Conservation (phyloP, 2,888 invertebrate species). For the Clusia tigrina region DNA sequence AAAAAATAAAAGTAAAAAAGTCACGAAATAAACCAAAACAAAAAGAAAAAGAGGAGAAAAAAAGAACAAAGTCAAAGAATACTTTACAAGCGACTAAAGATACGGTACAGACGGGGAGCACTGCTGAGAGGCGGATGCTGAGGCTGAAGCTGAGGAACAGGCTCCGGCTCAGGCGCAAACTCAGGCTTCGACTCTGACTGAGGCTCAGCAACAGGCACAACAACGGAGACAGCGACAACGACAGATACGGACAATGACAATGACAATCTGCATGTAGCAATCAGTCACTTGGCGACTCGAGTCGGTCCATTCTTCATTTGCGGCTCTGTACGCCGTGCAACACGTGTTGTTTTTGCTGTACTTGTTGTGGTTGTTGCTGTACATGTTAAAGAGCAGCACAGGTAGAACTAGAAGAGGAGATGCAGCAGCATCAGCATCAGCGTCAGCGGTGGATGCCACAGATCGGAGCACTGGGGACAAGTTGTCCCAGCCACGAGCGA, state of each 20-base stretch:
- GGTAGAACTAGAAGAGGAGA: conserved; percentile 8
- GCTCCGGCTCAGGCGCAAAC: too few relatives aligned
- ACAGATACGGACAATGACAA: conserved; percentile 46
- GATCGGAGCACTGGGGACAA: not conserved
- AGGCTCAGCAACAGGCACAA: conserved; percentile 30
- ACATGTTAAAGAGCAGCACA: not conserved
- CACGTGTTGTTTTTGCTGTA: conserved; percentile 4
- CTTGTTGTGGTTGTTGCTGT: conserved; percentile 32
- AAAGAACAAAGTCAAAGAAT: conserved; percentile 26
- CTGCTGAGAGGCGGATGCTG: too few relatives aligned
- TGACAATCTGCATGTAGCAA: conserved; percentile 62
- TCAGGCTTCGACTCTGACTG: too few relatives aligned
- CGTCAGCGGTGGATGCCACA: conserved; percentile 6
- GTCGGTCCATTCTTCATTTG: conserved; percentile 16
- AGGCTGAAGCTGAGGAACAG: too few relatives aligned
- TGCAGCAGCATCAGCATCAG: conserved; percentile 29
- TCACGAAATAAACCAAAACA: not conserved
- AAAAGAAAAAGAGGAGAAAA: conserved; percentile 19
- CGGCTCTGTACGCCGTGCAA: not conserved
- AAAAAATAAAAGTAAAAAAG: not conserved
- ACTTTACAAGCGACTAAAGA: too few relatives aligned
- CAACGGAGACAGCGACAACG: conserved; percentile 24
- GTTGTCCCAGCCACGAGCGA: conserved; percentile 10
- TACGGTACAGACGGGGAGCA: too few relatives aligned
- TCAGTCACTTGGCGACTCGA: conserved; percentile 57